Conservation (phyloP, 2,113 vertebrate genomes). For the Microcebus tavaratra region DNA sequence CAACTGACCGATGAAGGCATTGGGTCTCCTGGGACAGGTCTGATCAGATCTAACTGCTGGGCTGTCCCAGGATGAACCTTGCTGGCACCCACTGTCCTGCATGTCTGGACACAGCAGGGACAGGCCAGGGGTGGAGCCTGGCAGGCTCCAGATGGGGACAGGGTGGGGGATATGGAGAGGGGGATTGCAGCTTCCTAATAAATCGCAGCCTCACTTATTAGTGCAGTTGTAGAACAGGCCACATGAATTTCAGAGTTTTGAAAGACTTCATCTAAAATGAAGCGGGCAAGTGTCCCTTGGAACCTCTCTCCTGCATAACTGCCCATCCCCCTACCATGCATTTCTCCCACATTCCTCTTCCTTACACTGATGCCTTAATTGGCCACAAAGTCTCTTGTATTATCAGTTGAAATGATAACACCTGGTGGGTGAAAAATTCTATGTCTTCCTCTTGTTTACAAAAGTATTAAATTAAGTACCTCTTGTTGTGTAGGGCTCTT, state of each 20-base stretch:
- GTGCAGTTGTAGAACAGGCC: background rate
- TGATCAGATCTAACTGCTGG: no score
- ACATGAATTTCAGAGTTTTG: background rate
- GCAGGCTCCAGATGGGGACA: background rate
- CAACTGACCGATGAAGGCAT: background rate
- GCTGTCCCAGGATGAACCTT: background rate
- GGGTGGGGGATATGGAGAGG: rapidly evolving
- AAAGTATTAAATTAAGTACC: background rate
- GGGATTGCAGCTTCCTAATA: background rate
- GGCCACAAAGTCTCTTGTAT: background rate
- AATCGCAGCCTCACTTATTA: background rate
- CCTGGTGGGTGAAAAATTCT: background rate
- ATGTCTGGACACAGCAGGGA: background rate
- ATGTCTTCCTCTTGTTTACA: background rate
- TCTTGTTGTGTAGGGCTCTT: background rate
- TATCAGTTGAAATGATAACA: slow-evolving; percentile 1
- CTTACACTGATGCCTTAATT: background rate
- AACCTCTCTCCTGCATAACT: background rate
- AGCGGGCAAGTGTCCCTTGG: background rate
- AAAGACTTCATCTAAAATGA: background rate
- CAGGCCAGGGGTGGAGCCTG: background rate
- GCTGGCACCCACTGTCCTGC: background rate
- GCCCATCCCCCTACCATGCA: background rate
- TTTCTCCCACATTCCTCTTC: background rate
- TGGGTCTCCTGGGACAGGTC: background rate